A percentile compares a stretch with the other conserved stretches of the same genome.
Evolutionary conservation across 2,888 invertebrate species (phyloP).

Genomic region (Stenodema calcarata): DNA sequence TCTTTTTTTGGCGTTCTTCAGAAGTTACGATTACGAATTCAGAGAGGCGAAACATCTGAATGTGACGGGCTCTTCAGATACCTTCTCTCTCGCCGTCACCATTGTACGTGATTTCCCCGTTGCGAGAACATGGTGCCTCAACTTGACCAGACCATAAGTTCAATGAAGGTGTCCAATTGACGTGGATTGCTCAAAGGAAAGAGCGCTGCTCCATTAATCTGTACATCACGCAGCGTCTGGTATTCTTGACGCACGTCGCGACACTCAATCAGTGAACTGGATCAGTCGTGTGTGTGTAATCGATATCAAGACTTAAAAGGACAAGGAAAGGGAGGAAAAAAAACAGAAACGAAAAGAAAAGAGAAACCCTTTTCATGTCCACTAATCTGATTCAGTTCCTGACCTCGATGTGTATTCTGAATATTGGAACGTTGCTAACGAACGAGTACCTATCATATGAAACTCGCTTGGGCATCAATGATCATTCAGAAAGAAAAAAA

Average conservation of each 20-base stretch:
- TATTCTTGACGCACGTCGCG: background rate
- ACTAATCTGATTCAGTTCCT: background rate
- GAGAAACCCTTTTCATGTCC: background rate
- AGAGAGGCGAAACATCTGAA: background rate
- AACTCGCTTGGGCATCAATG: no score
- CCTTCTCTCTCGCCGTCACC: background rate
- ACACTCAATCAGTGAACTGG: background rate
- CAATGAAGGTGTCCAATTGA: background rate
- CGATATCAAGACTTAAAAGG: background rate
- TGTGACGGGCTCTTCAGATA: background rate
- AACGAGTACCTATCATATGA: no score
- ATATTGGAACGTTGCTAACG: no score
- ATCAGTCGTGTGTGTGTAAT: background rate
- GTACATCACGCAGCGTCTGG: background rate
- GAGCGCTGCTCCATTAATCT: background rate
- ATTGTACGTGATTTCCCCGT: background rate
- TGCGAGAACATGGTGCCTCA: background rate
- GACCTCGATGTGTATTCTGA: background rate
- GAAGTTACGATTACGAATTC: background rate
- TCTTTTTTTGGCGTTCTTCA: background rate
- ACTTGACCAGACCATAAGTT: background rate
- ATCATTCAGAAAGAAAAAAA: no score
- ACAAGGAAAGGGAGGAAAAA: background rate
- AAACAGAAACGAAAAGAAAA: background rate
- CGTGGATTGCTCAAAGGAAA: background rate